phyloP scores from a whole-genome alignment of 2,797 vertebrate genomes.

The Sebastes diaconus region DNA sequence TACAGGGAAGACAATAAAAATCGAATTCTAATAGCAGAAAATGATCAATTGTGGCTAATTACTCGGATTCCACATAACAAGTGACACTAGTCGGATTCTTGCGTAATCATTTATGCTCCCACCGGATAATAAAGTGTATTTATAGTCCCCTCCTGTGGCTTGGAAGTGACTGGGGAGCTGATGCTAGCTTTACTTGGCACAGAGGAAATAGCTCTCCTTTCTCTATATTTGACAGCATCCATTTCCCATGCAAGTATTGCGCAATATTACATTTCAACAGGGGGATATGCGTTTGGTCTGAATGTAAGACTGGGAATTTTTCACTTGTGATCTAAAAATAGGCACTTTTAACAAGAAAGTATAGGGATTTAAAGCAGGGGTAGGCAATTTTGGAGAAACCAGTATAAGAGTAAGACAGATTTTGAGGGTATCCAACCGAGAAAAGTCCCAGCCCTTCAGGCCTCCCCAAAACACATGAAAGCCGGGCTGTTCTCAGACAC shows the following conservation, averaged over 20 bases:
- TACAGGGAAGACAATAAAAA: not conserved
- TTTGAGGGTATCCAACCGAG: not conserved
- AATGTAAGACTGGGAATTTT: not conserved
- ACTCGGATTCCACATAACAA: not conserved
- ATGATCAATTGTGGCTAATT: constrained; percentile 22
- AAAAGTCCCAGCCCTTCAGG: not conserved
- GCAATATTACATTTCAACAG: constrained; percentile 30
- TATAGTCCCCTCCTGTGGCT: constrained; percentile 36
- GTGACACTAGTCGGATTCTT: constrained; percentile 10
- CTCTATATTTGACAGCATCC: constrained; percentile 64
- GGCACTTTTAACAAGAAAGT: constrained; percentile 1
- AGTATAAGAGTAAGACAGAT: not conserved
- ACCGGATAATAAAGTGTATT: constrained; percentile 32
- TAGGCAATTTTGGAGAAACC: not conserved
- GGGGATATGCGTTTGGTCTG: constrained; percentile 13
- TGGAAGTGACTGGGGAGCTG: constrained; percentile 31
- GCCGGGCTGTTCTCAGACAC: too few relatives aligned
- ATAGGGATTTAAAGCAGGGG: not conserved
- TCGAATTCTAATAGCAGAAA: not conserved
- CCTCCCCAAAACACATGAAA: too few relatives aligned
- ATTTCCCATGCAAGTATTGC: constrained; percentile 35
- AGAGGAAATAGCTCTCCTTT: constrained; percentile 54
- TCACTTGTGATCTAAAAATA: constrained; percentile 13
- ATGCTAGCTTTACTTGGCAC: constrained; percentile 36
- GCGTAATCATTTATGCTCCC: constrained; percentile 3